Base-by-base conservation (phyloP, 2,888 invertebrate genomes). In the Ecdyonurus torrentis region DNA sequence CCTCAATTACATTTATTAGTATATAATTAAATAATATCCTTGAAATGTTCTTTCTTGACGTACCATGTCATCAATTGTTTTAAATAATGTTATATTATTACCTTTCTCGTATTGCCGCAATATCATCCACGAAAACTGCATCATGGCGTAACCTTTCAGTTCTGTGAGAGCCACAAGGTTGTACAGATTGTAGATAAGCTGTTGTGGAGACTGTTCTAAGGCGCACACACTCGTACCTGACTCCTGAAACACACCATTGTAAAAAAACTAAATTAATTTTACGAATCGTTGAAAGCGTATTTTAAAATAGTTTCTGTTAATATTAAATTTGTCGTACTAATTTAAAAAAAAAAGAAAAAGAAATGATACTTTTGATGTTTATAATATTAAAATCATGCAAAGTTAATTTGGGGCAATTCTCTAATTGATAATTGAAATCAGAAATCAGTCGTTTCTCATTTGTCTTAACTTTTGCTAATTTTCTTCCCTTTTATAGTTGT, bases 51-150 rank as follows among this genome's bases (percentile, higher is more conserved):
- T n/a, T n/a, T n/a, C n/a, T n/a, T n/a, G n/a, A n/a, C n/a, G n/a
- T n/a, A n/a, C n/a, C n/a, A n/a, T n/a, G n/a, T n/a, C n/a, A n/a
- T n/a, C n/a, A n/a, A n/a, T n/a, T n/a, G n/a, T n/a, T n/a, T n/a
- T n/a, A n/a, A n/a, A n/a, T n/a, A n/a, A n/a, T n/a, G n/a, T n/a
- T n/a, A n/a, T n/a, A n/a, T n/a, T 25, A 52, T 72, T 77, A 87
- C 89, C 90, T 79, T 85, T 83, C 62, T 85, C 85, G 66, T 89
- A 87, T 58, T 89, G 78, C 70, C 83, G 82, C 59, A 90, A 78
- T 66, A 92, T 78, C 85, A 90, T 89, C 82, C 88, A 92, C 0
- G 91, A 89, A 77, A 91, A 92, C 73, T 92, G 91, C 79, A 91
- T 85, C 87, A 92, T 89, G 37, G 86, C 83, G 74, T 87, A 91